These are phyloP conservation scores for Lophura nycthemera DNA, from an alignment of 2,113 vertebrate genomes.

Conservation along the genomic window DNA sequence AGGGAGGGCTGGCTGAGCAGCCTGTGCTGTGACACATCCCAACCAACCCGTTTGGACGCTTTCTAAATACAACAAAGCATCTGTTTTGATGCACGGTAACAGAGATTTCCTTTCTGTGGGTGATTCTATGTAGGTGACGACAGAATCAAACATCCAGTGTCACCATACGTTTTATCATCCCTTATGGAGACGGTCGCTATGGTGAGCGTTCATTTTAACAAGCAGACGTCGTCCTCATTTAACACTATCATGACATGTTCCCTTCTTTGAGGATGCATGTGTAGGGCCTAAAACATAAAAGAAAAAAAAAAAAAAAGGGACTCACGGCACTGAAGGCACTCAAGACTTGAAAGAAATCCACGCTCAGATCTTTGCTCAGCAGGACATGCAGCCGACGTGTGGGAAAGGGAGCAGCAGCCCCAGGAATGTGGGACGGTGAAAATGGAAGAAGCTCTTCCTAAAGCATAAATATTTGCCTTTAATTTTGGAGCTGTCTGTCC, in stretches of 20 bases:
- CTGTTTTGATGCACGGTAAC: conserved; percentile 51
- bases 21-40: conserved; percentile 41
- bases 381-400: conserved; percentile 50
- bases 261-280: background rate
- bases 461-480: background rate
- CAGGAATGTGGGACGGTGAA: conserved; percentile 6
- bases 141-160: conserved; percentile 48
- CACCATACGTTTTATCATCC: conserved; percentile 11
- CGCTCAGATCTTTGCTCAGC: background rate
- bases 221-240: conserved; percentile 35
- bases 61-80: conserved; percentile 54
- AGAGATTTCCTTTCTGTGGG: conserved; percentile 50
- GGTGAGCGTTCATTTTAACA: conserved; percentile 20
- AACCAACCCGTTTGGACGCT: conserved; percentile 58
- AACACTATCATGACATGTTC: conserved; percentile 51
- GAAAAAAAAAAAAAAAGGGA: background rate
- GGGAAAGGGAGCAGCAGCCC: conserved; percentile 17
- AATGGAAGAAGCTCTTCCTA: background rate
- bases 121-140: conserved; percentile 52
- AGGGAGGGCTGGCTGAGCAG: conserved; percentile 37
- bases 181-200: conserved; percentile 13
- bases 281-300: background rate
- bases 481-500: background rate
- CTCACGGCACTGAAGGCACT: background rate
- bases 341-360: background rate